Percentiles rank a stretch among this genome's conserved stretches.
Evolutionary conservation across 2,797 vertebrate genomes (phyloP).

Genomic region (Tapirus indicus): DNA sequence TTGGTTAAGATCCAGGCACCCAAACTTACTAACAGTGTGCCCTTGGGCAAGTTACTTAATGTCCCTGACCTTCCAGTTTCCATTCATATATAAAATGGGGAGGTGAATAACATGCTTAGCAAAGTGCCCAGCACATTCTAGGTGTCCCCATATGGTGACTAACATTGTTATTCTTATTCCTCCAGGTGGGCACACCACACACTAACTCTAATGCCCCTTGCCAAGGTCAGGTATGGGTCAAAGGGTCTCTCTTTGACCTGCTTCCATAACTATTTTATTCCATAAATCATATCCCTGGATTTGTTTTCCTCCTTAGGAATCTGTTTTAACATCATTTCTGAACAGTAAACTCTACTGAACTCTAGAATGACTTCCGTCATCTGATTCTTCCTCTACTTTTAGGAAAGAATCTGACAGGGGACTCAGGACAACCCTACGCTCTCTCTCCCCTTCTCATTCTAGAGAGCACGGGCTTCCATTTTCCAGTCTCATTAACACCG

Average conservation of each 20-base stretch:
- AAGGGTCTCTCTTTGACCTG: neutral
- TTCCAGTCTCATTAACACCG: neutral
- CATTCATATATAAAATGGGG: neutral
- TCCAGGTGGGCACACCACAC: neutral
- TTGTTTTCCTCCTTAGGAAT: neutral
- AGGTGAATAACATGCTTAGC: neutral
- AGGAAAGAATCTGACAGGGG: neutral
- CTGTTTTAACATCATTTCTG: neutral
- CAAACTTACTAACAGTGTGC: neutral
- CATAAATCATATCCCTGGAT: neutral
- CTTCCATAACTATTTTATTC: neutral
- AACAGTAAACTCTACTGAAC: neutral
- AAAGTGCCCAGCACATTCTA: neutral
- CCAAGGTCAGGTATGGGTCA: neutral
- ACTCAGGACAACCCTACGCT: neutral
- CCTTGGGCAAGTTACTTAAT: too few relatives aligned
- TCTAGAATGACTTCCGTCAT: neutral
- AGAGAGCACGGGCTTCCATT: fast-evolving
- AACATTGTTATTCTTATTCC: neutral
- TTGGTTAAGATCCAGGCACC: neutral
- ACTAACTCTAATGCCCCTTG: too few relatives aligned
- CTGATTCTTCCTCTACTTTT: neutral
- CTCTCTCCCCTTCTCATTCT: too few relatives aligned
- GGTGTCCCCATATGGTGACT: too few relatives aligned
- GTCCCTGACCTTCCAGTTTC: neutral